Conservation (phyloP, 2,113 vertebrate genomes). For the Ophthalmolycus amberensis region DNA sequence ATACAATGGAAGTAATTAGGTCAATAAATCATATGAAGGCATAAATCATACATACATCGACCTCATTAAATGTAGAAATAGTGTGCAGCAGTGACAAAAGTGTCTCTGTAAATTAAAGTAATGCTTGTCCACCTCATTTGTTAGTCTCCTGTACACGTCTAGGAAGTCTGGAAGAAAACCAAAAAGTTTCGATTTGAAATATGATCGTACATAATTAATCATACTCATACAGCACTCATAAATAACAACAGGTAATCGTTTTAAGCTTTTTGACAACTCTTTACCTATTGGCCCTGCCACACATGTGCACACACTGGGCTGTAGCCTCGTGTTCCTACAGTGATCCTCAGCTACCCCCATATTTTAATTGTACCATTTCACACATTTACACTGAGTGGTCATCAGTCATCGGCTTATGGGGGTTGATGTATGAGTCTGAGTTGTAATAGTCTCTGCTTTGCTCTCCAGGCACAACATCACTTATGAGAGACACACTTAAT, state of each 20-base stretch:
- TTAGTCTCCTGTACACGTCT: background rate
- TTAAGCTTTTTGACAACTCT: slow-evolving; percentile 20
- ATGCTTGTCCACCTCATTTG: background rate
- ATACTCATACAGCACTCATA: slow-evolving; percentile 17
- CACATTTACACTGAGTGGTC: slow-evolving; percentile 91
- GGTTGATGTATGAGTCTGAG: slow-evolving; percentile 89
- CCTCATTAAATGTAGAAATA: background rate
- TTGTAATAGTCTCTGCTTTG: slow-evolving; percentile 88
- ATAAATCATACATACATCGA: background rate
- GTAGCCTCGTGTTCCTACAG: slow-evolving; percentile 15
- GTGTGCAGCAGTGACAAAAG: background rate
- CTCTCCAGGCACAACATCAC: slow-evolving; percentile 88
- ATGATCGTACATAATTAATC: background rate
- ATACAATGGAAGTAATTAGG: background rate
- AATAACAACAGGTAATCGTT: slow-evolving; percentile 23
- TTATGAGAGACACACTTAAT: slow-evolving; percentile 87
- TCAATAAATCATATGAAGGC: background rate
- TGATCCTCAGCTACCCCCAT: slow-evolving; percentile 67
- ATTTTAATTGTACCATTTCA: slow-evolving; percentile 90
- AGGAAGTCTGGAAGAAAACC: background rate
- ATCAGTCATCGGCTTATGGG: slow-evolving; percentile 88
- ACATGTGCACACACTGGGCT: slow-evolving; percentile 18
- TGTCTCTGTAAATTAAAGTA: background rate
- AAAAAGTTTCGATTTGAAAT: background rate
- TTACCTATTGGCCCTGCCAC: slow-evolving; percentile 4